A percentile compares a stretch with the other conserved stretches of the same genome.
phyloP scores from a whole-genome alignment of 2,888 invertebrate species.

The Automeris io region DNA sequence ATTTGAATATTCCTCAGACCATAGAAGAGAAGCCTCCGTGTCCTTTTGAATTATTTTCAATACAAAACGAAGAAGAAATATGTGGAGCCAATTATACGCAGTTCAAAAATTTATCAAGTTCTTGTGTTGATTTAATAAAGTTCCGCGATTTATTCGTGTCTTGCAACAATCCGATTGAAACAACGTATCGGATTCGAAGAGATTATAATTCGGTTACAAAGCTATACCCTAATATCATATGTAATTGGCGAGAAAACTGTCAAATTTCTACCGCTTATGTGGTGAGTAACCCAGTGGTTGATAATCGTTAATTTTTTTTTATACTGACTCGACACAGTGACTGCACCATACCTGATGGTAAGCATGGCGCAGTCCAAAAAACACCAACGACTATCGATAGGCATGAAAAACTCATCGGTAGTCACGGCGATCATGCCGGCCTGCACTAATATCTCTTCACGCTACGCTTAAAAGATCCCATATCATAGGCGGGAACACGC shows the following conservation, averaged over 20 bases:
- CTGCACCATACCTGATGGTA: too few relatives aligned
- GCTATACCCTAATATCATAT: slow-evolving; percentile 27
- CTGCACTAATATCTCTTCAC: too few relatives aligned
- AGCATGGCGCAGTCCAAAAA: too few relatives aligned
- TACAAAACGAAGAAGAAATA: slow-evolving; percentile 24
- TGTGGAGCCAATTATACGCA: slow-evolving; percentile 32
- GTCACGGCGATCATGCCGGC: too few relatives aligned
- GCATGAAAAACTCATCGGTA: too few relatives aligned
- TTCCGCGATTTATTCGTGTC: slow-evolving; percentile 26
- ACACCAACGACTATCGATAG: too few relatives aligned
- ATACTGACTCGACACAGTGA: too few relatives aligned
- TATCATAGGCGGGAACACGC: too few relatives aligned
- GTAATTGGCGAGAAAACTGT: slow-evolving; percentile 37
- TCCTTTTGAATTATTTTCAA: slow-evolving; percentile 42
- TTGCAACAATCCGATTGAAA: slow-evolving; percentile 48
- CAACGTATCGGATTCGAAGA: slow-evolving; percentile 31
- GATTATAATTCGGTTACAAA: slow-evolving; percentile 23
- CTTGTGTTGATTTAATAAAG: slow-evolving; percentile 28
- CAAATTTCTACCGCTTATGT: slow-evolving; percentile 40
- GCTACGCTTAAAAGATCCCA: too few relatives aligned
- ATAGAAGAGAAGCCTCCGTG: slow-evolving; percentile 46
- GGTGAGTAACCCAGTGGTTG: slow-evolving; percentile 24
- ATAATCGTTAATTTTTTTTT: too few relatives aligned
- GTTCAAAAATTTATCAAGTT: slow-evolving; percentile 14
- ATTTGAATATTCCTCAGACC: slow-evolving; percentile 26